Evolutionary conservation across 2,797 vertebrate species (phyloP).

Genomic region (Paratrypauchen microcephalus): DNA sequence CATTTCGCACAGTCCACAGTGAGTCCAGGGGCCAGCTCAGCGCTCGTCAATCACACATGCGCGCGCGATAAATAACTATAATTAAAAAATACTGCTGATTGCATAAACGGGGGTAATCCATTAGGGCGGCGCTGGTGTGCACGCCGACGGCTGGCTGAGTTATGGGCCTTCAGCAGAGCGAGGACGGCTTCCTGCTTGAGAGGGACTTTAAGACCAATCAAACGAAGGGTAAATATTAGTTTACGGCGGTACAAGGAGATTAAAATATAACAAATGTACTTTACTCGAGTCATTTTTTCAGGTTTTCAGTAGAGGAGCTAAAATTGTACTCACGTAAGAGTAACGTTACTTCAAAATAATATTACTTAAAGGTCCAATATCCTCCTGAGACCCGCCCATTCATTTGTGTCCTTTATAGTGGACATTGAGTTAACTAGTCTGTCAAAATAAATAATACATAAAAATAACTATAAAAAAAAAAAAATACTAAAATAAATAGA

Average conservation of each 20-base stretch:
- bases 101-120: constrained; percentile 82
- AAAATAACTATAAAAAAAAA: no score
- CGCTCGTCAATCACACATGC: constrained; percentile 6
- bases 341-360: no score
- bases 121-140: constrained; percentile 52
- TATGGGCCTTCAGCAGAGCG: neutral
- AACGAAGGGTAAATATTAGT: neutral
- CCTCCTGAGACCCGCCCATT: no score
- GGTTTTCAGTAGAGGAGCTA: no score
- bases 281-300: neutral
- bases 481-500: no score
- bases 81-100: constrained; percentile 74
- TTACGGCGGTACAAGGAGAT: neutral
- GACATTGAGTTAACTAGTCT: no score
- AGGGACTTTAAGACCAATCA: neutral
- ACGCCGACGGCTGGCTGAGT: neutral
- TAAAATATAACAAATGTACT: neutral
- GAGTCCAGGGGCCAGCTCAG: constrained; percentile 1
- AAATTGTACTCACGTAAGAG: no score
- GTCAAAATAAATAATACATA: no score
- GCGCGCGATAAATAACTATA: constrained; percentile 71
- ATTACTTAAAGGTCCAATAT: no score
- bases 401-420: no score
- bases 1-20: neutral
- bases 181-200: neutral